Evolutionary conservation across 2,797 vertebrate species (phyloP), one percentile per base, ranked within the genome.

Genomic region (Pipistrellus kuhlii): DNA sequence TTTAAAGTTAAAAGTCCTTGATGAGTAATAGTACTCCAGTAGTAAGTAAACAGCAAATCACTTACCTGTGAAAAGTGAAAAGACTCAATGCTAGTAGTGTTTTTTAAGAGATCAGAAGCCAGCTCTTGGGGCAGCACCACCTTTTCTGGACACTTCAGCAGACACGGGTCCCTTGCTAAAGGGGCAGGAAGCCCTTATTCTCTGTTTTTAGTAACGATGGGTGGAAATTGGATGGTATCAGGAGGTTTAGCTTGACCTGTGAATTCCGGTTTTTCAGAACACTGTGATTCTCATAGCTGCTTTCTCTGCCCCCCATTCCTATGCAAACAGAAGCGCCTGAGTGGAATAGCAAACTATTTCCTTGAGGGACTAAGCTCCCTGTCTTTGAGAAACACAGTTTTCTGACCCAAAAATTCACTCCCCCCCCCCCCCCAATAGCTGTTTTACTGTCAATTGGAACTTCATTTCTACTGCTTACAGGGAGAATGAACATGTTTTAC

Each of bases 321-420:
- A 8, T 4, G 14, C 18, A 64, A 62, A 55, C 35, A 10, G 41
- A 51, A 46, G 68, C 71, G 32, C 27, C 51, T 82, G 20, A 21
- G n/a, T 92, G 30, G 46, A 46, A n/a, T 53, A 87, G 64, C 59
- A 69, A 51, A 55, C 25, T 62, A 4, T 71, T 59, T 92, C 7
- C n/a, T 44, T 89, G 7, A 64, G 30, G 8, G 35, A 90, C 59
- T 18, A 68, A 77, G 86, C 75, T 81, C 32, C 81, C 46, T 78
- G 38, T 53, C 66, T 89, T 83, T 91, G 55, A 75, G 82, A 96
- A 71, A 84, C 30, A 71, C 7, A 7, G 46, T 68, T 90, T 92
- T 91, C 38, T 68, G 66, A 82, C n/a, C 85, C 18, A 92, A 12
- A 53, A n/a, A 57, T 32, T 85, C 32, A 38, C 57, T 59, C 64